phyloP scores from a whole-genome alignment of 2,113 vertebrate species.

The Poecilia latipinna region DNA sequence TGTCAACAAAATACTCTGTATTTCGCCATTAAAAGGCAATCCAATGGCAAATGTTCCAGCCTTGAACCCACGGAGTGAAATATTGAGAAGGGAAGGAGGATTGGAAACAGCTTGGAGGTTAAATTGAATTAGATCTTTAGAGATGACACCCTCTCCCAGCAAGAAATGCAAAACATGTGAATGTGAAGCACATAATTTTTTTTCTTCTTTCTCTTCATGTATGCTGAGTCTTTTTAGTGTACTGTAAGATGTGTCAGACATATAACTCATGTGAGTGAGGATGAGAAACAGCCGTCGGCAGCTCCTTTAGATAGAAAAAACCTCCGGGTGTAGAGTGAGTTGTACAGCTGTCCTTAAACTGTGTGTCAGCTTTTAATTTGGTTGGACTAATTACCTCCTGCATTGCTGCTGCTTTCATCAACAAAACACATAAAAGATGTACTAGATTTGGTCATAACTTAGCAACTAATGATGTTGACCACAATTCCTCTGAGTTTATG shows the following conservation, averaged over 20 bases:
- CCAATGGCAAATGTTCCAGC: constrained; percentile 57
- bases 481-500: constrained; percentile 5
- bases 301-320: constrained; percentile 32
- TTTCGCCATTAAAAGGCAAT: constrained; percentile 52
- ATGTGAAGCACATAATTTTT: constrained; percentile 63
- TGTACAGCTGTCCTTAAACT: constrained; percentile 51
- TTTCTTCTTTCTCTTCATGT: constrained; percentile 39
- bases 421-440: constrained; percentile 6
- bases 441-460: constrained; percentile 34
- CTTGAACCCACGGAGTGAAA: constrained; percentile 50
- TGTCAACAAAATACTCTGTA: not conserved
- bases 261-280: constrained; percentile 69
- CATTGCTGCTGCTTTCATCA: constrained; percentile 9
- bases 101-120: constrained; percentile 73
- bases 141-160: constrained; percentile 74
- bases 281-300: constrained; percentile 63
- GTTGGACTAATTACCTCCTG: constrained; percentile 50
- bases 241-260: constrained; percentile 62
- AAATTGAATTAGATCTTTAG: constrained; percentile 79
- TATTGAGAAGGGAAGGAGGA: constrained; percentile 56
- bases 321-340: constrained; percentile 37
- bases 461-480: constrained; percentile 22
- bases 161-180: constrained; percentile 83
- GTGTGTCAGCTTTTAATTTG: constrained; percentile 42
- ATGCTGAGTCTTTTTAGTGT: constrained; percentile 63